Evolutionary conservation across 1,140 invertebrate genomes (phyloP).

Genomic region (Nebria ingens): DNA sequence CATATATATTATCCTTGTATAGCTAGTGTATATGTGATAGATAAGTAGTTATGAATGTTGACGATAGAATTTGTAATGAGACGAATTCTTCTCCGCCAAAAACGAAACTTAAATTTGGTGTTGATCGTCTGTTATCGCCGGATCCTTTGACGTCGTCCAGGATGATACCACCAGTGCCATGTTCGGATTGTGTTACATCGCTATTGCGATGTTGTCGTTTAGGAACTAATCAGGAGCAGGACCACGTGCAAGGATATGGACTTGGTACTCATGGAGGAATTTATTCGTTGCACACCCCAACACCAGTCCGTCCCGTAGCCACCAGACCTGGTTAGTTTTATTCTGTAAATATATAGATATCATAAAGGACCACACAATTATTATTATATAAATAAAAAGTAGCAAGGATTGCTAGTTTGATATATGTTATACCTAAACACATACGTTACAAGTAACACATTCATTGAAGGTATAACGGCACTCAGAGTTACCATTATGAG

Average conservation of each 20-base stretch:
- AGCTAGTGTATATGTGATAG: too few relatives aligned
- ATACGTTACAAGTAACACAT: too few relatives aligned
- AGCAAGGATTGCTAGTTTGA: too few relatives aligned
- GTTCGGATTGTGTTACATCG: constrained; percentile 36
- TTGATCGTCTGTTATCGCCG: constrained; percentile 30
- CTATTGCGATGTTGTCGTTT: constrained; percentile 33
- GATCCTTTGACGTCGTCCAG: constrained; percentile 16
- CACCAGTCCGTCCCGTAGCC: constrained; percentile 29
- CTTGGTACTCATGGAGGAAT: constrained; percentile 16
- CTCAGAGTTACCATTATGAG: too few relatives aligned
- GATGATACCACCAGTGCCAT: constrained; percentile 30
- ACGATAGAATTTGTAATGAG: too few relatives aligned
- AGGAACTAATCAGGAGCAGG: constrained; percentile 19
- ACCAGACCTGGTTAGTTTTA: constrained; percentile 32
- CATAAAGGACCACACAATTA: too few relatives aligned
- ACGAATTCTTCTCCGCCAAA: neutral
- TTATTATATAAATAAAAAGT: too few relatives aligned
- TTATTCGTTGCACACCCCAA: constrained; percentile 25
- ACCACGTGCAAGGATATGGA: constrained; percentile 10
- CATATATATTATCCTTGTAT: too few relatives aligned
- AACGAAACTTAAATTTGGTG: constrained; percentile 34
- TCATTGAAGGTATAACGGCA: too few relatives aligned
- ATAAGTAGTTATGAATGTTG: too few relatives aligned
- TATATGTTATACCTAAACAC: too few relatives aligned
- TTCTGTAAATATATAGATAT: too few relatives aligned